Conservation (phyloP, 2,888 invertebrate species). For the Rhabditoides inermis region DNA sequence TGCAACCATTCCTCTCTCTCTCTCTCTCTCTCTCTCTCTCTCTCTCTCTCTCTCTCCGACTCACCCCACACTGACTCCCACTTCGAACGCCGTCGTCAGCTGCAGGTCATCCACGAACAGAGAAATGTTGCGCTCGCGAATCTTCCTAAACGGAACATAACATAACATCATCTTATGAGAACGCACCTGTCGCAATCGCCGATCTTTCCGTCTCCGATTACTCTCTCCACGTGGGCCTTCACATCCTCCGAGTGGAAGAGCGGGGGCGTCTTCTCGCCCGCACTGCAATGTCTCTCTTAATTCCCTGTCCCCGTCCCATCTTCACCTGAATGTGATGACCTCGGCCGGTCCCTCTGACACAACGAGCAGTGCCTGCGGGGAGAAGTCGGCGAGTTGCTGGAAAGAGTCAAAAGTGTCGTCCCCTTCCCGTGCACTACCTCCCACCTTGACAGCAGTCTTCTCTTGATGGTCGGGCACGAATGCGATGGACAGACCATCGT, state of each 20-base stretch:
- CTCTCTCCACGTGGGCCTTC: conserved; percentile 36
- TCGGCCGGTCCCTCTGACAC: conserved; percentile 25
- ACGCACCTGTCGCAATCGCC: conserved; percentile 11
- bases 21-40: too few relatives aligned
- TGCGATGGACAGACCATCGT: neutral
- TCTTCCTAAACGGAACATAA: neutral
- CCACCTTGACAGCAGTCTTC: too few relatives aligned
- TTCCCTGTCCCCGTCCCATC: conserved; percentile 18
- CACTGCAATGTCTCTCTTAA: conserved; percentile 15
- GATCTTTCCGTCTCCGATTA: conserved; percentile 11
- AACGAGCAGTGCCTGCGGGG: conserved; percentile 16
- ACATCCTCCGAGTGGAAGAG: conserved; percentile 39
- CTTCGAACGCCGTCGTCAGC: conserved; percentile 31
- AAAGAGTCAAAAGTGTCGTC: neutral
- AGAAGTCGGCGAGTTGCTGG: conserved; percentile 15
- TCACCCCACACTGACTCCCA: conserved; percentile 41
- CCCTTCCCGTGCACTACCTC: neutral
- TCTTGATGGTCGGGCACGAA: neutral
- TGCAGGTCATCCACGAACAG: conserved; percentile 26
- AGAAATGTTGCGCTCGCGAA: neutral
- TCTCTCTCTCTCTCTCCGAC: too few relatives aligned
- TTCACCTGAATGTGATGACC: conserved; percentile 25
- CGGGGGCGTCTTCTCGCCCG: conserved; percentile 25
- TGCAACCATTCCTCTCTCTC: too few relatives aligned
- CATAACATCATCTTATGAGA: neutral